phyloP scores from a whole-genome alignment of 2,113 vertebrate species.

The Coturnix japonica region DNA sequence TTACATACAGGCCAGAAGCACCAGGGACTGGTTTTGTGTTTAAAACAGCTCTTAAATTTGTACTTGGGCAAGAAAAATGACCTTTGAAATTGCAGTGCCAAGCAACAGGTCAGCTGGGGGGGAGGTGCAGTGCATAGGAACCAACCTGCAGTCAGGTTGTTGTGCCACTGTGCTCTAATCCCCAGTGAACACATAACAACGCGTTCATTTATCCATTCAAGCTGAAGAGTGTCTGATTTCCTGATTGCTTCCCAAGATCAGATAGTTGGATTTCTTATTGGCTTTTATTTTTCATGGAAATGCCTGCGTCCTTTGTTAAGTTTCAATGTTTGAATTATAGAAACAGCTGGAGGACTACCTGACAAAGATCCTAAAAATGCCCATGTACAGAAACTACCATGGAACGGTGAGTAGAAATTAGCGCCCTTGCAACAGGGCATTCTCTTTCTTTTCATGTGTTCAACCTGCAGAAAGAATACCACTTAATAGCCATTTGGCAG shows the following conservation, averaged over 20 bases:
- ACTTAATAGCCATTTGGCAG: not conserved
- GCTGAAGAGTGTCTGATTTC: not conserved
- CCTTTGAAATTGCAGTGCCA: not conserved
- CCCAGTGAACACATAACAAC: not conserved
- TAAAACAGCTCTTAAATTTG: not conserved
- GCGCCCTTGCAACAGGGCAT: not conserved
- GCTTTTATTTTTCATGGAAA: not conserved
- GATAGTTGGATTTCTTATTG: not conserved
- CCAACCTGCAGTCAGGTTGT: not conserved
- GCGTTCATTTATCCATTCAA: not conserved
- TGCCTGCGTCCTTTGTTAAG: not conserved
- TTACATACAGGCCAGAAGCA: not conserved
- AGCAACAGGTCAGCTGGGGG: not conserved
- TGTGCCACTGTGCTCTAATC: not conserved
- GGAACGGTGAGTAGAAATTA: slow-evolving; percentile 85
- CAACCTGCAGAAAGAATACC: not conserved
- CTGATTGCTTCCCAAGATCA: not conserved
- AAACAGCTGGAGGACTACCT: slow-evolving; percentile 97
- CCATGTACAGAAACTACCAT: slow-evolving; percentile 92
- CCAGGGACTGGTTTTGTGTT: not conserved
- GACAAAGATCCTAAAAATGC: slow-evolving; percentile 91
- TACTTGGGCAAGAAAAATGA: not conserved
- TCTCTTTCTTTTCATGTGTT: not conserved
- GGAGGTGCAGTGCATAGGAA: not conserved
- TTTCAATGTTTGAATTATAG: slow-evolving; percentile 77